Evolutionary conservation across 2,113 vertebrate genomes (phyloP).

Genomic region (Canis aureus): DNA sequence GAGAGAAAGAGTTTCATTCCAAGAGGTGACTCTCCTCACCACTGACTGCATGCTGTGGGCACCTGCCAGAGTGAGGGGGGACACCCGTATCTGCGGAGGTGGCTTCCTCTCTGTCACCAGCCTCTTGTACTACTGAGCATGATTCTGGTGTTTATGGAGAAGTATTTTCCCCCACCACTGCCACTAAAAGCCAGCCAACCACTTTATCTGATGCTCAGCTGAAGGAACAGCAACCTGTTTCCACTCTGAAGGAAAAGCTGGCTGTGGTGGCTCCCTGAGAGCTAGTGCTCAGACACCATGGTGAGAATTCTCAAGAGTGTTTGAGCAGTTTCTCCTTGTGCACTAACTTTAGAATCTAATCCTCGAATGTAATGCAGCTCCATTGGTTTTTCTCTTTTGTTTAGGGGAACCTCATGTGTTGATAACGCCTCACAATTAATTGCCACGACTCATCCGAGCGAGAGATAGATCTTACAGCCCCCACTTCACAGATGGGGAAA

Average conservation of each 20-base stretch:
- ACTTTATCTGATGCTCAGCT: not conserved
- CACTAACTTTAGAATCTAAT: not conserved
- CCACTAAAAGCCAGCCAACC: not conserved
- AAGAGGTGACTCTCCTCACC: not conserved
- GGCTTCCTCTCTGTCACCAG: not conserved
- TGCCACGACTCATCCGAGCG: not conserved
- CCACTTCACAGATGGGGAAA: not conserved
- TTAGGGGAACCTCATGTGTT: not conserved
- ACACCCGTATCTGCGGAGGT: fast-evolving
- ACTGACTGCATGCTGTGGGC: fast-evolving
- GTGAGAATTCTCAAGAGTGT: not conserved
- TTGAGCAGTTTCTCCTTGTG: fast-evolving
- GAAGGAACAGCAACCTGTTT: not conserved
- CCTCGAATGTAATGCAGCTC: not conserved
- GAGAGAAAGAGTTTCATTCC: not conserved
- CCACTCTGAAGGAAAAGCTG: not conserved
- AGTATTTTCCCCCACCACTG: not conserved
- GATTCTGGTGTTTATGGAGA: not conserved
- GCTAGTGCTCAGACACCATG: fast-evolving
- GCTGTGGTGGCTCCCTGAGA: not conserved
- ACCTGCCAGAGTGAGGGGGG: fast-evolving
- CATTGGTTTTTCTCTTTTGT: not conserved
- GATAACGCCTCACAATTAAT: not conserved
- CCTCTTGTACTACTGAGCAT: fast-evolving
- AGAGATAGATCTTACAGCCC: fast-evolving